phyloP scores from a whole-genome alignment of 2,797 vertebrate species.

The Gastrophryne carolinensis region DNA sequence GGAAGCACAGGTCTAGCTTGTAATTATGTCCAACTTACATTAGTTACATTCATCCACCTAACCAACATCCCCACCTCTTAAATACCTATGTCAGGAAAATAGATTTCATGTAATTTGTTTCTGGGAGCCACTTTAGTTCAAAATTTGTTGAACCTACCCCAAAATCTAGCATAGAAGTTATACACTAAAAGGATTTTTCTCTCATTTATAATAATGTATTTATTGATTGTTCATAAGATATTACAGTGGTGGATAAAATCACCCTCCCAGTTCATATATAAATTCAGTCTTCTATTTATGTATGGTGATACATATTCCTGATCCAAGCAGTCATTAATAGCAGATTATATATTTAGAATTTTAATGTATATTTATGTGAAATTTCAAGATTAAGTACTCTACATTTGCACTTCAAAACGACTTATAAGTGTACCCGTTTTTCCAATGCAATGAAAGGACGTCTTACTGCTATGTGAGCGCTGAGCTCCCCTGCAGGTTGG shows the following conservation, averaged over 20 bases:
- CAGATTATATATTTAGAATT: neutral
- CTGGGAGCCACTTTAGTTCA: no score
- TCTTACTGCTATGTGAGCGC: constrained; percentile 60
- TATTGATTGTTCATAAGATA: no score
- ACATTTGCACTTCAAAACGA: constrained; percentile 1
- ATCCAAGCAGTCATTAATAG: neutral
- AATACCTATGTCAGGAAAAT: no score
- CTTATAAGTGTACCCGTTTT: constrained; percentile 56
- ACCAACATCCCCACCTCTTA: no score
- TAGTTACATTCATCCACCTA: no score
- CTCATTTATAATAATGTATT: no score
- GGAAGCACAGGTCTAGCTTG: no score
- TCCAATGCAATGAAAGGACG: constrained; percentile 58
- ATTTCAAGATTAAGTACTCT: neutral
- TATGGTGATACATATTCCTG: neutral
- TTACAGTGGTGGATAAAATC: neutral
- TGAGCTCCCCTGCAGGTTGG: constrained; percentile 73
- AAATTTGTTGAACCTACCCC: no score
- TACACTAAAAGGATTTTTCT: no score
- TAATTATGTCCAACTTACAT: no score
- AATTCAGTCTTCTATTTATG: neutral
- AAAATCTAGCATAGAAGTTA: no score
- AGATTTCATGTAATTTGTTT: no score
- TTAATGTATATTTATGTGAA: neutral
- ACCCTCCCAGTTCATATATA: neutral